phyloP scores from a whole-genome alignment of 2,888 invertebrate genomes.

The Mermis nigrescens region DNA sequence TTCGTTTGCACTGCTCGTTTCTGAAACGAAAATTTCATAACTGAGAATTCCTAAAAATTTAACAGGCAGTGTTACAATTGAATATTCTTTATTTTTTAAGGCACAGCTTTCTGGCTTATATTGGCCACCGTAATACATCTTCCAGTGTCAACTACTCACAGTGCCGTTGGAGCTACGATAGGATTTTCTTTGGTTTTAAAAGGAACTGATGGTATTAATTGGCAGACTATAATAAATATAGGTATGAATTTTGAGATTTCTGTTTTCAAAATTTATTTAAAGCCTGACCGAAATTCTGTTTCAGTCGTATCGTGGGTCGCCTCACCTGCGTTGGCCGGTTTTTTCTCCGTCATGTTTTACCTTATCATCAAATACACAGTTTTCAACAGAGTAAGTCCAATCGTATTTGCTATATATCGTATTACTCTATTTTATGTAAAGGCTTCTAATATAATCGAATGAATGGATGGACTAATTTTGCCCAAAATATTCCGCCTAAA shows the following conservation, averaged over 20 bases:
- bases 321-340: conserved; percentile 14
- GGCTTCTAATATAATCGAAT: no score
- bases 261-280: neutral
- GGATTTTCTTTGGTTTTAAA: conserved; percentile 14
- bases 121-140: conserved; percentile 13
- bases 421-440: no score
- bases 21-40: no score
- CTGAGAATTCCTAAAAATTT: no score
- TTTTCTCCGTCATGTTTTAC: conserved; percentile 12
- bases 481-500: no score
- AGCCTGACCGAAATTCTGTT: neutral
- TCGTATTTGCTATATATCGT: neutral
- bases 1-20: no score
- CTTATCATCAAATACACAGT: conserved; percentile 10
- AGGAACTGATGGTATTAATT: conserved; percentile 13
- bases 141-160: conserved; percentile 15
- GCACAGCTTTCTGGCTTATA: conserved; percentile 13
- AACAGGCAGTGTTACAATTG: no score
- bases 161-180: conserved; percentile 13
- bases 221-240: conserved; percentile 42
- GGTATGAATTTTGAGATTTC: conserved; percentile 16
- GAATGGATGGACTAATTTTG: no score
- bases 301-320: conserved; percentile 13
- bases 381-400: conserved; percentile 9
- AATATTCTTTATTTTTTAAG: no score